These are phyloP conservation scores for Bradypus variegatus DNA, from an alignment of 2,797 vertebrate genomes.

Conservation along the genomic window DNA sequence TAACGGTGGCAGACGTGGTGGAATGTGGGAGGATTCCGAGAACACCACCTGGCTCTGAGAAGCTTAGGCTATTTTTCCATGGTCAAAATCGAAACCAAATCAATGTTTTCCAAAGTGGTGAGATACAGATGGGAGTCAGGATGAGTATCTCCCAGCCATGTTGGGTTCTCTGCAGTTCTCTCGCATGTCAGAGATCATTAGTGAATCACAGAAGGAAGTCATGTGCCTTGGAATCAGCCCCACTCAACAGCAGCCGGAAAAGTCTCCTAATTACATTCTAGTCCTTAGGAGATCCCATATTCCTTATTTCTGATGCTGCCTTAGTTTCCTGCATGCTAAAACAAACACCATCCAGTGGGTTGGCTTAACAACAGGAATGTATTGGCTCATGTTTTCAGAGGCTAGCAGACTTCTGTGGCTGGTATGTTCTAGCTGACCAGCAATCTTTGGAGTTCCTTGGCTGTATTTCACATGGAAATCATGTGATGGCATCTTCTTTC, in stretches of 20 bases:
- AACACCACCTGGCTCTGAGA: neutral
- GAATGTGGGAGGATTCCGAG: neutral
- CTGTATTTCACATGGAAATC: too few species aligned
- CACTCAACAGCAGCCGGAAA: neutral
- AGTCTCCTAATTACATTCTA: neutral
- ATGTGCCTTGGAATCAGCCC: neutral
- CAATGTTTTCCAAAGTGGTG: neutral
- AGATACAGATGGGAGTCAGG: neutral
- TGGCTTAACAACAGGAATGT: too few species aligned
- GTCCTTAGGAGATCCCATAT: neutral
- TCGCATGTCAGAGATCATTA: neutral
- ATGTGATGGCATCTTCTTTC: too few species aligned
- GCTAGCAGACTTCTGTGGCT: too few species aligned
- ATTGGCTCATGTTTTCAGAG: too few species aligned
- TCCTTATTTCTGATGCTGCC: neutral
- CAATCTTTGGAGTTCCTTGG: too few species aligned
- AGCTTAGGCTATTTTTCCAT: neutral
- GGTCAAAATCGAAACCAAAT: neutral
- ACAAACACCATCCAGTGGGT: too few species aligned
- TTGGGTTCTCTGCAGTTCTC: neutral
- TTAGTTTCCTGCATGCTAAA: too few species aligned
- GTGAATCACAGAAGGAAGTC: neutral
- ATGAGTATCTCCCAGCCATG: neutral
- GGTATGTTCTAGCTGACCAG: too few species aligned
- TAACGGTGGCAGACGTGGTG: neutral